Percentiles rank a stretch among this genome's conserved stretches.
These are phyloP conservation scores for Dicrostonyx torquatus DNA, from an alignment of 2,797 vertebrate genomes.

Conservation along the genomic window DNA sequence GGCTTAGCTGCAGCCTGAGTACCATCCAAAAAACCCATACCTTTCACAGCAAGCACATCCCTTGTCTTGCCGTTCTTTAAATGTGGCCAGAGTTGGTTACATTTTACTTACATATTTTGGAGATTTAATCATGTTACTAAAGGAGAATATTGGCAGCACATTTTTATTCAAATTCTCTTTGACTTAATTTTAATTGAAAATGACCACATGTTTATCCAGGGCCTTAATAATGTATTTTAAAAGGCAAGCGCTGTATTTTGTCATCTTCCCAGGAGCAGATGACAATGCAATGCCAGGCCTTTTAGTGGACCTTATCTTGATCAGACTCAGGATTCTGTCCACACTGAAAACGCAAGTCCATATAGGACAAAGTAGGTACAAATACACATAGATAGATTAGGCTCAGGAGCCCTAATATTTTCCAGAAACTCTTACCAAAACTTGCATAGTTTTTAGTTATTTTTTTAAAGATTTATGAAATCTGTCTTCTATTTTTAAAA, in stretches of 20 bases:
- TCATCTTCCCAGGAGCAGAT: neutral
- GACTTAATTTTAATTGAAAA: slow-evolving; percentile 63
- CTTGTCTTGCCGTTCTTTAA: neutral
- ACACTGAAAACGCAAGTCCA: neutral
- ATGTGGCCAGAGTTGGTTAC: slow-evolving; percentile 20
- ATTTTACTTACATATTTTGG: slow-evolving; percentile 57
- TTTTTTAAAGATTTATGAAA: neutral
- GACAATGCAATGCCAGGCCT: neutral
- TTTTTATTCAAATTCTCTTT: slow-evolving; percentile 57
- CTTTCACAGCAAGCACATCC: neutral
- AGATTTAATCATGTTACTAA: slow-evolving; percentile 59
- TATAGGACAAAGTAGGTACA: neutral
- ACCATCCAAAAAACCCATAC: neutral
- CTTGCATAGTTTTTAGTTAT: neutral
- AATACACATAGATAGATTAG: neutral
- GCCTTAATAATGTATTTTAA: slow-evolving; percentile 42
- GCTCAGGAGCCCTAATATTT: neutral
- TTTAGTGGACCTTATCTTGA: neutral
- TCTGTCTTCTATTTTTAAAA: neutral
- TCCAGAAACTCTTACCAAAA: neutral
- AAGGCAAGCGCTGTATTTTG: neutral
- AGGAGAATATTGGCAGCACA: slow-evolving; percentile 27
- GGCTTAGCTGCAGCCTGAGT: neutral
- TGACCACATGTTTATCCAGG: slow-evolving; percentile 45
- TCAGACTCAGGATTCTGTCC: neutral